Evolutionary conservation across 2,113 vertebrate species (phyloP).

Genomic region (Pangasianodon hypophthalmus): DNA sequence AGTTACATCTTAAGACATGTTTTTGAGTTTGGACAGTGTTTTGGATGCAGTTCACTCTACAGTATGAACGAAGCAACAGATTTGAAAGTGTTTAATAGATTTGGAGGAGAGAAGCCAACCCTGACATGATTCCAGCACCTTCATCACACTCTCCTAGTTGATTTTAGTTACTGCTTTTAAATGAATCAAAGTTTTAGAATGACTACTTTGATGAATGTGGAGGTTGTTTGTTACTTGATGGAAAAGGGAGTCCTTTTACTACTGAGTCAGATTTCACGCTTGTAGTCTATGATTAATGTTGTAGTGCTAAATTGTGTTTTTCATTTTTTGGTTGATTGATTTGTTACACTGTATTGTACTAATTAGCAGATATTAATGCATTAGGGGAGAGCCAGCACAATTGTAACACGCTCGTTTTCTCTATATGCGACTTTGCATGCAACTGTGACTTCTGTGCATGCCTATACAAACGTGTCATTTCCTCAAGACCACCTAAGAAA

Average conservation of each 20-base stretch:
- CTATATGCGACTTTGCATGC: background rate
- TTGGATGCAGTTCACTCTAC: background rate
- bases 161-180: conserved; percentile 16
- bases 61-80: background rate
- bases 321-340: background rate
- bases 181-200: background rate
- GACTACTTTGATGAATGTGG: background rate
- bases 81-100: background rate
- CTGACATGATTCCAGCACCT: background rate
- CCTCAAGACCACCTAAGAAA: background rate
- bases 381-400: background rate
- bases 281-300: background rate
- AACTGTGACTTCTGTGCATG: background rate
- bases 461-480: background rate
- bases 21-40: background rate
- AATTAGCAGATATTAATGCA: background rate
- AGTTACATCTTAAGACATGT: background rate
- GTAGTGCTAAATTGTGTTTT: background rate
- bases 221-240: background rate
- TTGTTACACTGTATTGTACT: background rate
- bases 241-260: background rate
- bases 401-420: background rate
- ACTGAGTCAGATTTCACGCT: background rate
- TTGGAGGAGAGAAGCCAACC: background rate
- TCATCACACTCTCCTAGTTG: background rate